phyloP scores from a whole-genome alignment of 2,888 invertebrate genomes.

The Stenodera caucasica region DNA sequence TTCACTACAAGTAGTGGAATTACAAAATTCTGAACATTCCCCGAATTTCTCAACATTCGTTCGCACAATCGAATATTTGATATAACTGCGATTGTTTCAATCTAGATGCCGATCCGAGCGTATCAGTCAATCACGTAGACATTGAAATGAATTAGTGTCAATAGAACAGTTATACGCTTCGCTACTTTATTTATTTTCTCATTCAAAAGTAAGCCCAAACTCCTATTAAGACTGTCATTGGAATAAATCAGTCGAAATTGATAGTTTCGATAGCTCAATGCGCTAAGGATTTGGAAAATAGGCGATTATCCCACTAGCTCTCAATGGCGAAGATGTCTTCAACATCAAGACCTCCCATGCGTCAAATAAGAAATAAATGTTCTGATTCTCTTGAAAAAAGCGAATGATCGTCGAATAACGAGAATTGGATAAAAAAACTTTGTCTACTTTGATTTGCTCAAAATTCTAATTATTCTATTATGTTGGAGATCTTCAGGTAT shows the following conservation, averaged over 20 bases:
- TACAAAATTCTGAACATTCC: slow-evolving; percentile 21
- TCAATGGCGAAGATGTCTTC: no score
- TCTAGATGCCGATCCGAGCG: slow-evolving; percentile 10
- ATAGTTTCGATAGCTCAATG: background rate
- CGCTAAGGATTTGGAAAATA: background rate
- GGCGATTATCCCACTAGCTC: no score
- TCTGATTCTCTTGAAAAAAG: no score
- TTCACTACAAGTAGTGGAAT: no score
- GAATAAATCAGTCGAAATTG: background rate
- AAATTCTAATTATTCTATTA: no score
- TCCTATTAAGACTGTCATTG: background rate
- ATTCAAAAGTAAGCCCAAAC: background rate
- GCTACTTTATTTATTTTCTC: background rate
- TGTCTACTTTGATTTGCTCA: no score
- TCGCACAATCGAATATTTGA: slow-evolving; percentile 13
- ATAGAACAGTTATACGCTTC: background rate
- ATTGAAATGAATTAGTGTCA: background rate
- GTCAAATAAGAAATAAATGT: no score
- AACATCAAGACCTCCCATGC: no score
- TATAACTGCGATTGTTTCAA: slow-evolving; percentile 12
- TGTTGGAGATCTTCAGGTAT: no score
- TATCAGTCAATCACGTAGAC: slow-evolving; percentile 4
- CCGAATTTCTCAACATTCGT: slow-evolving; percentile 12
- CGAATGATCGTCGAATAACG: no score
- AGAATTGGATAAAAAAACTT: no score